Evolutionary conservation across 2,113 vertebrate genomes (phyloP).

Genomic region (Aldabrachelys gigantea): DNA sequence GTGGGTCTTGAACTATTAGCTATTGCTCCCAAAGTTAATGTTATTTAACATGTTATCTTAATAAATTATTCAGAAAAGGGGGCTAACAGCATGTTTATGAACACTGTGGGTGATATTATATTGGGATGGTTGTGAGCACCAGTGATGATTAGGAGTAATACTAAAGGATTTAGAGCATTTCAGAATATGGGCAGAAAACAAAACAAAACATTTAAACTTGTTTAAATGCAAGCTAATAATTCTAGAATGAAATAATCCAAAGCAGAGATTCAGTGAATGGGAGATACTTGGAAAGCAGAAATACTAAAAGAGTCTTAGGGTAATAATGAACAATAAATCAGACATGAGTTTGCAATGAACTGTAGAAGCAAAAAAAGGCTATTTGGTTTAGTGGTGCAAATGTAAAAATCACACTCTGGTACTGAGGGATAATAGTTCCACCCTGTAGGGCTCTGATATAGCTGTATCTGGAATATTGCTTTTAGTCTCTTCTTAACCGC

Average conservation of each 20-base stretch:
- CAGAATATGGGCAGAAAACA: background rate
- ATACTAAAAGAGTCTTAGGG: background rate
- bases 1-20: background rate
- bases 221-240: background rate
- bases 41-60: background rate
- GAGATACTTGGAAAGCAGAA: background rate
- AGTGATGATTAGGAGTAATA: background rate
- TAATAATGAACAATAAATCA: background rate
- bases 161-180: background rate
- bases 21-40: background rate
- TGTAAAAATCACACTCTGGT: background rate
- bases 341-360: background rate
- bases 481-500: background rate
- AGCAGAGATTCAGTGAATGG: background rate
- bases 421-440: background rate
- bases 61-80: background rate
- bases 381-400: background rate
- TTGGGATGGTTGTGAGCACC: background rate
- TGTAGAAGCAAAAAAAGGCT: background rate
- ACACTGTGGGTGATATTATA: background rate
- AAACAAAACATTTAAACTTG: background rate
- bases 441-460: background rate
- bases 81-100: background rate
- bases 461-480: background rate
- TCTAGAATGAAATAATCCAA: background rate